These are phyloP conservation scores for Malurus splendens DNA, from an alignment of 2,797 vertebrate species.

Conservation along the genomic window DNA sequence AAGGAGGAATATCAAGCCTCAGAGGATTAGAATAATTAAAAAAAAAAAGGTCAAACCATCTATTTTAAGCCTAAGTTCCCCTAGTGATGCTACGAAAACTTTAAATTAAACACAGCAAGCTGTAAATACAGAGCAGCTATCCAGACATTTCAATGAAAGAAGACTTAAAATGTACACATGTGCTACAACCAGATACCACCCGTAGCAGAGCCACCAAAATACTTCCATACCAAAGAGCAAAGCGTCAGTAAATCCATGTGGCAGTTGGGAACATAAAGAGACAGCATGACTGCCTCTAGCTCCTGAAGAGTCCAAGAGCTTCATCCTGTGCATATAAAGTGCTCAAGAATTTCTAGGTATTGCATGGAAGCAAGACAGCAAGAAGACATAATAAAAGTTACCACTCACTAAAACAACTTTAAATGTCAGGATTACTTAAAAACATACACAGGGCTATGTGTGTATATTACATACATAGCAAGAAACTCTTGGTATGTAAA, in stretches of 20 bases:
- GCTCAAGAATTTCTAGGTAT: neutral
- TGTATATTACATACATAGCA: neutral
- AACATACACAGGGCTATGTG: neutral
- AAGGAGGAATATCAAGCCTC: neutral
- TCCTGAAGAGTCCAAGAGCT: neutral
- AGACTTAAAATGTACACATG: neutral
- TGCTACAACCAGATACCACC: neutral
- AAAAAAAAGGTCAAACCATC: neutral
- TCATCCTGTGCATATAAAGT: neutral
- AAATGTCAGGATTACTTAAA: neutral
- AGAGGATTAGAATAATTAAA: slow-evolving; percentile 22
- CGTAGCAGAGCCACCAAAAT: neutral
- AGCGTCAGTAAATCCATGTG: fast-evolving
- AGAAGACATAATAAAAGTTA: neutral
- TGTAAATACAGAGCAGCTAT: slow-evolving; percentile 44
- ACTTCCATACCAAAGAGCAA: neutral
- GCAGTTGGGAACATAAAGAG: neutral
- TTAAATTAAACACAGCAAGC: slow-evolving; percentile 23
- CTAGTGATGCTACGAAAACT: neutral
- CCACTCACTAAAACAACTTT: neutral
- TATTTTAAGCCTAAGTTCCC: slow-evolving; percentile 24
- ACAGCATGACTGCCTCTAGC: fast-evolving
- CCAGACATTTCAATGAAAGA: neutral
- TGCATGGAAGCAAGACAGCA: neutral
- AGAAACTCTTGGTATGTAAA: neutral